phyloP scores from a whole-genome alignment of 2,113 vertebrate genomes.

The Panthera tigris region DNA sequence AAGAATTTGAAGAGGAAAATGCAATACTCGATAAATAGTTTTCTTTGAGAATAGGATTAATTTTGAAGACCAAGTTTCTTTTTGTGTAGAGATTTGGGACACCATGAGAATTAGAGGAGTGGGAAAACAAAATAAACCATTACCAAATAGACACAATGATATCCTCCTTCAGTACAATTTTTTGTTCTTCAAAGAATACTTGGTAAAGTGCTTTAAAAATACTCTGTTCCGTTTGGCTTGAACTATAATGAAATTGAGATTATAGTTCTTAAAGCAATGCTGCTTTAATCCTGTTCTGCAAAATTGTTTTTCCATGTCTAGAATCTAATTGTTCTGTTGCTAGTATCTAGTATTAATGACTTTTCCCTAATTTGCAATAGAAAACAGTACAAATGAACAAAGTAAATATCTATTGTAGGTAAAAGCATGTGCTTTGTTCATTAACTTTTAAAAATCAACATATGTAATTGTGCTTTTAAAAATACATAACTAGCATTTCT shows the following conservation, averaged over 20 bases:
- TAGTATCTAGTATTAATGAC: not conserved
- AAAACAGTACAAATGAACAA: conserved; percentile 2
- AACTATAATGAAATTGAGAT: not conserved
- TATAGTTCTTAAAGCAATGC: conserved; percentile 9
- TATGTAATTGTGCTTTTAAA: not conserved
- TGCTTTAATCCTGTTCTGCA: not conserved
- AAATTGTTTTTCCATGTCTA: not conserved
- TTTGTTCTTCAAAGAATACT: conserved; percentile 6
- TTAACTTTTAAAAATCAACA: not conserved
- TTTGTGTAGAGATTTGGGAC: conserved; percentile 22
- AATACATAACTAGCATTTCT: not conserved
- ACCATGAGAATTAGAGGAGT: not conserved
- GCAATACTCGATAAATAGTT: not conserved
- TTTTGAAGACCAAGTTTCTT: conserved; percentile 10
- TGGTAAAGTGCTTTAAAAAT: conserved; percentile 32
- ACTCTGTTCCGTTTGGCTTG: not conserved
- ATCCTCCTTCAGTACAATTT: not conserved
- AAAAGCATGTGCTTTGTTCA: not conserved
- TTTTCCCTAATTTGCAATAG: not conserved
- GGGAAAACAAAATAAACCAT: not conserved
- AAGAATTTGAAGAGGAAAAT: conserved; percentile 19
- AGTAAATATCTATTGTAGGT: not conserved
- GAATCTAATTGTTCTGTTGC: not conserved
- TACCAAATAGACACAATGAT: not conserved
- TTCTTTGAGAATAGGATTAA: not conserved